phyloP scores from a whole-genome alignment of 2,113 vertebrate genomes.

The Cryptomyrus ogoouensis region DNA sequence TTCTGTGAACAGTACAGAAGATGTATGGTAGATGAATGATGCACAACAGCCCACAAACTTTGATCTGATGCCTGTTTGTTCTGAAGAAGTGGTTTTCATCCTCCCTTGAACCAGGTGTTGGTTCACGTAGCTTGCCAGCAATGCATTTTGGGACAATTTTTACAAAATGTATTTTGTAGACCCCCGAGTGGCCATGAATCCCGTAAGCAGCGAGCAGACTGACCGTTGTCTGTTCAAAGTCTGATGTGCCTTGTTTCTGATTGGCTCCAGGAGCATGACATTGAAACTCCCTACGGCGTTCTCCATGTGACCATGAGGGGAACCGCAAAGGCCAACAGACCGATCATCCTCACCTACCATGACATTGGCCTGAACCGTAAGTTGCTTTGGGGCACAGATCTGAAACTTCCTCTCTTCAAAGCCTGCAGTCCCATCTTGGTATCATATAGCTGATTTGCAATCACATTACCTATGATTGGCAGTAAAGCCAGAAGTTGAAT shows the following conservation, averaged over 20 bases:
- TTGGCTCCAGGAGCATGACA: slow-evolving; percentile 79
- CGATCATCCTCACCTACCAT: slow-evolving; percentile 91
- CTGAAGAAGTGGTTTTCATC: background rate
- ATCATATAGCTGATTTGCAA: background rate
- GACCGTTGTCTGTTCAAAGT: background rate
- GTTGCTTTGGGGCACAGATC: slow-evolving; percentile 35
- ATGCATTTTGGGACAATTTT: background rate
- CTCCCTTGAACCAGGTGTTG: background rate
- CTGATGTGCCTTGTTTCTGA: background rate
- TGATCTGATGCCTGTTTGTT: background rate
- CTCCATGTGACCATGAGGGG: slow-evolving; percentile 90
- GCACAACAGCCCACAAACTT: background rate
- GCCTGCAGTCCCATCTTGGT: background rate
- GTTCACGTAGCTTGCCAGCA: background rate
- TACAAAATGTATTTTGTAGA: background rate
- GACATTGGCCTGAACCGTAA: slow-evolving; percentile 96
- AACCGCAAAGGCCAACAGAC: slow-evolving; percentile 79
- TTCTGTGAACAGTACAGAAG: background rate
- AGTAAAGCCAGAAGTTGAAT: background rate
- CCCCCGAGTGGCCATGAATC: background rate
- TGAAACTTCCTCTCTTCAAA: background rate
- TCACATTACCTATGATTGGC: background rate
- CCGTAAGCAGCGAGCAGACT: background rate
- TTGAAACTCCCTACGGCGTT: slow-evolving; percentile 83
- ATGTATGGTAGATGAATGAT: background rate